These are phyloP conservation scores for Diorhabda carinulata DNA, from an alignment of 1,140 invertebrate species.

Conservation along the genomic window DNA sequence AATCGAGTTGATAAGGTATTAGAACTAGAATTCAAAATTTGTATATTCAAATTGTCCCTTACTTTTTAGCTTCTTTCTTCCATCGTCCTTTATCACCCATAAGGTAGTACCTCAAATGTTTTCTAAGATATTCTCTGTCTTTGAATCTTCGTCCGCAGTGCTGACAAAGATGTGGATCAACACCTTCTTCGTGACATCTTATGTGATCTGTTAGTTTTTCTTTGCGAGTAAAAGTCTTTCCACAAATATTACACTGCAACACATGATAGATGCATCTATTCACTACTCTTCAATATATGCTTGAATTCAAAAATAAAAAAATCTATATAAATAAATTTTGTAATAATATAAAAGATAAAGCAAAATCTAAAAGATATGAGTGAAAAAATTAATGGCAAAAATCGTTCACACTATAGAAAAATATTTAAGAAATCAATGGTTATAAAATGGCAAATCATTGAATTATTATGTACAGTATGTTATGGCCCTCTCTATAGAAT, in stretches of 20 bases:
- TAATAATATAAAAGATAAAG: too few species aligned
- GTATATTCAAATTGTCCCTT: not conserved
- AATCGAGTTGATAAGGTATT: too few species aligned
- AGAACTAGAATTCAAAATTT: too few species aligned
- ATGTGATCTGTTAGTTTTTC: conserved; percentile 15
- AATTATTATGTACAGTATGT: too few species aligned
- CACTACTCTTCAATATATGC: conserved; percentile 34
- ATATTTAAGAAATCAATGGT: too few species aligned
- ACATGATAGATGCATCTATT: conserved; percentile 11
- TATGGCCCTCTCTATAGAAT: too few species aligned
- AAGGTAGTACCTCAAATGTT: conserved; percentile 17
- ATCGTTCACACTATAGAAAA: too few species aligned
- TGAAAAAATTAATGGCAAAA: too few species aligned
- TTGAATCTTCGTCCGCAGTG: conserved; percentile 18
- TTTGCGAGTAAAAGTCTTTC: conserved; percentile 16
- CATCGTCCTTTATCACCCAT: conserved; percentile 26
- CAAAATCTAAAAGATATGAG: too few species aligned
- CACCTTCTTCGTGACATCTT: conserved; percentile 12
- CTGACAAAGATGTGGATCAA: conserved; percentile 7
- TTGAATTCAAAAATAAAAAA: conserved; percentile 10
- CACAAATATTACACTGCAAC: conserved; percentile 23
- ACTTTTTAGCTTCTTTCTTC: conserved; percentile 48
- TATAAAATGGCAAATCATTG: too few species aligned
- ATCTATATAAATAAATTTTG: too few species aligned
- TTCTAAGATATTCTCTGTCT: conserved; percentile 12